Conservation (phyloP, 2,888 invertebrate genomes). For the Lasius platythorax region DNA sequence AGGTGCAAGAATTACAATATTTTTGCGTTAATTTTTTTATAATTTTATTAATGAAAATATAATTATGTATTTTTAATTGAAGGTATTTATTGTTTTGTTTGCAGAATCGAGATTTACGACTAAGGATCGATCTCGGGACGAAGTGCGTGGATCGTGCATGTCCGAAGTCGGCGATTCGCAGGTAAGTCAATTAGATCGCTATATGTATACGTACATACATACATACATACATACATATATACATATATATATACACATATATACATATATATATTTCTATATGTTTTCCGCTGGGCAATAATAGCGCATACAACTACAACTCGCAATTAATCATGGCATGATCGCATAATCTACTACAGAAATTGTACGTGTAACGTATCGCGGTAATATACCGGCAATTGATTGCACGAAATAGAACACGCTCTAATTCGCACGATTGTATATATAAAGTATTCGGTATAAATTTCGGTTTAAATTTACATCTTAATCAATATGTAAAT, state of each 20-base stretch:
- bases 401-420: constrained; percentile 50
- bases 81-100: neutral
- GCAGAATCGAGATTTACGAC: constrained; percentile 18
- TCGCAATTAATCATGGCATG: constrained; percentile 52
- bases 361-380: constrained; percentile 52
- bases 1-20: neutral
- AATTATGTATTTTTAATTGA: neutral
- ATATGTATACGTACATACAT: neutral
- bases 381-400: constrained; percentile 54
- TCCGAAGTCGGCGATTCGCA: constrained; percentile 50
- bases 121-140: constrained; percentile 15
- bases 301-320: constrained; percentile 39
- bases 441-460: constrained; percentile 29
- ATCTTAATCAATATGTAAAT: constrained; percentile 10
- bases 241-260: neutral
- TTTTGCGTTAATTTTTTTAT: neutral
- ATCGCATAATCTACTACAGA: constrained; percentile 52
- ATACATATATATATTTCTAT: constrained; percentile 15
- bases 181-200: constrained; percentile 39
- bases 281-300: constrained; percentile 34
- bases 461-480: constrained; percentile 35
- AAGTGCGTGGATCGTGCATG: constrained; percentile 49
- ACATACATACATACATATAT: neutral
- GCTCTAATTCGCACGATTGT: constrained; percentile 48
- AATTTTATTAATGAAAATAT: neutral